These are phyloP conservation scores for Drymodes brunneopygia DNA, from an alignment of 2,113 vertebrate genomes.

Conservation along the genomic window DNA sequence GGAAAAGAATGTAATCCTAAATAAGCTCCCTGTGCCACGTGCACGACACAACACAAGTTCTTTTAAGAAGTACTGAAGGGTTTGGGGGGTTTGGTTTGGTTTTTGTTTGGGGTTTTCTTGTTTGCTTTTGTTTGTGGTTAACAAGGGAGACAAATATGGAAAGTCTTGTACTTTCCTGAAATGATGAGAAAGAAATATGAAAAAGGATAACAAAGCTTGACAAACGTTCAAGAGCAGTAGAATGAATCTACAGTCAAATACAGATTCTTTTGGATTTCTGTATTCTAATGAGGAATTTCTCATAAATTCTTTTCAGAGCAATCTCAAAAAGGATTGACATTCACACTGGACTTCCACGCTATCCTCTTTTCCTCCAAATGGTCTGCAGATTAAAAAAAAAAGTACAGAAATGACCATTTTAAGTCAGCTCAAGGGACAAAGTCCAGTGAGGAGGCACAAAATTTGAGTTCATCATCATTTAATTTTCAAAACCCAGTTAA, in stretches of 20 bases:
- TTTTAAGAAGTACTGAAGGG: not conserved
- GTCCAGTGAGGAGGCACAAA: not conserved
- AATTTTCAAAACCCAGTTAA: not conserved
- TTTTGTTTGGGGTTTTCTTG: not conserved
- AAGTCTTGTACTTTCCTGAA: not conserved
- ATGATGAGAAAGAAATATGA: not conserved
- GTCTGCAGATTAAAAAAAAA: not conserved
- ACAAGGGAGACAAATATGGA: not conserved
- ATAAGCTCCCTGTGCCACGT: not conserved
- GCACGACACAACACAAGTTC: not conserved
- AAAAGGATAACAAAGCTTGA: not conserved
- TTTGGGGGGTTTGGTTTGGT: not conserved
- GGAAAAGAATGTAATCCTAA: slow-evolving; percentile 21
- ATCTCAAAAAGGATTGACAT: not conserved
- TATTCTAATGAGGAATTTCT: not conserved
- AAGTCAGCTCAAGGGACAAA: not conserved
- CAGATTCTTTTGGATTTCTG: not conserved
- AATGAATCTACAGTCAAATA: not conserved
- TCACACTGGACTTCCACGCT: not conserved
- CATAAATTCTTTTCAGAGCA: not conserved
- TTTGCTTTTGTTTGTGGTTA: not conserved
- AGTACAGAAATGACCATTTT: not conserved
- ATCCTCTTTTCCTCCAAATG: not conserved
- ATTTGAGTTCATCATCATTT: not conserved
- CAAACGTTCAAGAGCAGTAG: not conserved